Evolutionary conservation across 2,113 vertebrate genomes (phyloP).

Genomic region (Microcebus lehilahytsara): DNA sequence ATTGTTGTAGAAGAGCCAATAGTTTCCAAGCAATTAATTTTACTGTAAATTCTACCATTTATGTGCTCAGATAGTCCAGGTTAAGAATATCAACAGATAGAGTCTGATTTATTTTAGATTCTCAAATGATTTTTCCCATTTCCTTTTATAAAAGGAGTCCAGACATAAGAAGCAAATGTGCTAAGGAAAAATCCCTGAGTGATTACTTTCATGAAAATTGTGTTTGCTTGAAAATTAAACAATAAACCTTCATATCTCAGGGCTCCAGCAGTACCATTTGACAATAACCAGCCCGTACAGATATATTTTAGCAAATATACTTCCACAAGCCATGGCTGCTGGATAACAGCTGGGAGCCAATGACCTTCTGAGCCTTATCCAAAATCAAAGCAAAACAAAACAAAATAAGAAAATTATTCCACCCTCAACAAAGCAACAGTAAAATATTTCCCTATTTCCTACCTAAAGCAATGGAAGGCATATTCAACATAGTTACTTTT

Average conservation of each 20-base stretch:
- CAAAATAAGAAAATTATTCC: not conserved
- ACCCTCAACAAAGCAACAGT: not conserved
- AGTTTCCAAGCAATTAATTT: constrained; percentile 2
- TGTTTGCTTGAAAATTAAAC: constrained; percentile 57
- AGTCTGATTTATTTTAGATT: constrained; percentile 42
- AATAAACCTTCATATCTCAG: constrained; percentile 50
- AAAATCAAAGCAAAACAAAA: constrained; percentile 7
- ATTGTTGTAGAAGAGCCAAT: not conserved
- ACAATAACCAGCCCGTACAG: constrained; percentile 31
- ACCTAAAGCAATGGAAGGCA: not conserved
- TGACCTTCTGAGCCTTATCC: not conserved
- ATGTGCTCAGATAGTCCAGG: not conserved
- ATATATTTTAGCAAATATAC: constrained; percentile 19
- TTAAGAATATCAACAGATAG: constrained; percentile 22
- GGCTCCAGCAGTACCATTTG: not conserved
- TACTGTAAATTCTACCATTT: not conserved
- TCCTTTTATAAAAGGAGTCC: constrained; percentile 41
- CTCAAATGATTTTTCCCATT: constrained; percentile 32
- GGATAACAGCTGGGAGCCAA: not conserved
- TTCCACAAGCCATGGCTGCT: not conserved
- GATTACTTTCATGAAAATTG: constrained; percentile 65
- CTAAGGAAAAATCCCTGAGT: constrained; percentile 41
- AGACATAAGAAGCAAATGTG: constrained; percentile 37
- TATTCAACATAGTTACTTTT: not conserved
- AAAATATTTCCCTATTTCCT: not conserved